Conservation (phyloP, 2,113 vertebrate species). For the Urocitellus parryii region DNA sequence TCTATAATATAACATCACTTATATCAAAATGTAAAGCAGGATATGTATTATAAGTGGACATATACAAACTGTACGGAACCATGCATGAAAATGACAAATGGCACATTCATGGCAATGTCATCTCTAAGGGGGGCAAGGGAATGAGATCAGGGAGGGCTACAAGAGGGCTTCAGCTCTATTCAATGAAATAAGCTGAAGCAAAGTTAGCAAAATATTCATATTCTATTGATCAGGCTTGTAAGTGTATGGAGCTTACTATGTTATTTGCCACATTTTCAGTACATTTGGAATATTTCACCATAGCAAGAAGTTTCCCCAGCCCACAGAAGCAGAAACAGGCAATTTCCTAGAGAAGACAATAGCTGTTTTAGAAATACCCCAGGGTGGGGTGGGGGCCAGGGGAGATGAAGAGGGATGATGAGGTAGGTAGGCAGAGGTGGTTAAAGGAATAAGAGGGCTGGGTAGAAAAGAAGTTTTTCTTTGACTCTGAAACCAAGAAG, state of each 20-base stretch:
- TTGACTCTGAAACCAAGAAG: background rate
- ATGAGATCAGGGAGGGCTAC: background rate
- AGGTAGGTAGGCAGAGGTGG: rapidly evolving
- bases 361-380: background rate
- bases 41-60: background rate
- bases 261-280: background rate
- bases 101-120: background rate
- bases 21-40: background rate
- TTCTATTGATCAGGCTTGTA: background rate
- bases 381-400: no score
- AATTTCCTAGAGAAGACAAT: background rate
- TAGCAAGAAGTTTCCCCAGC: slow-evolving; percentile 12
- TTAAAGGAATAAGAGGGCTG: background rate
- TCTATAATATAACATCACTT: slow-evolving; percentile 11
- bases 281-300: slow-evolving; percentile 53
- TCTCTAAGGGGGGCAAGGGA: background rate
- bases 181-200: background rate
- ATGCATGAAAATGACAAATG: background rate
- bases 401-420: background rate
- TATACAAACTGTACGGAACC: background rate
- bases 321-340: background rate
- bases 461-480: background rate
- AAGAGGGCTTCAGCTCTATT: background rate
- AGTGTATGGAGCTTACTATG: background rate
- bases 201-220: background rate